A percentile compares a stretch with the other conserved stretches of the same genome.
Evolutionary conservation across 2,797 vertebrate species (phyloP).

Genomic region (Picus viridis): DNA sequence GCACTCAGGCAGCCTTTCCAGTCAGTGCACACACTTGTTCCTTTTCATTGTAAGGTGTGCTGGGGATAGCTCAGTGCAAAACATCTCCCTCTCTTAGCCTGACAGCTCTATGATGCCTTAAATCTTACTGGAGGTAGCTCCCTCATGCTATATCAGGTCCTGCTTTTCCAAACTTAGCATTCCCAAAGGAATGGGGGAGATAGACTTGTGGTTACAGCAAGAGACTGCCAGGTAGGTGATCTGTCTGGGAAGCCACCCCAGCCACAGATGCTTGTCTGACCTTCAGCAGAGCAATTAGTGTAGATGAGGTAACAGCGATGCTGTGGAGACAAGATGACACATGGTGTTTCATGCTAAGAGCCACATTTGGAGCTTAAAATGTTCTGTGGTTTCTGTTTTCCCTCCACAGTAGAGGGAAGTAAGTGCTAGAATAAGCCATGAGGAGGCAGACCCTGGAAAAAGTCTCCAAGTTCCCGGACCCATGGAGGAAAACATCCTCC

Average conservation of each 20-base stretch:
- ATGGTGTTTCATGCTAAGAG: neutral
- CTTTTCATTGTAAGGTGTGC: neutral
- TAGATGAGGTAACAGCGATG: neutral
- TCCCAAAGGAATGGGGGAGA: neutral
- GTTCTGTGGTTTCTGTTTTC: slow-evolving; percentile 10
- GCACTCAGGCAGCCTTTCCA: neutral
- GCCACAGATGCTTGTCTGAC: neutral
- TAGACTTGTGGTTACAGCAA: neutral
- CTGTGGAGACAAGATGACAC: neutral
- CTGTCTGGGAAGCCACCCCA: neutral
- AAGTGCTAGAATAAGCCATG: neutral
- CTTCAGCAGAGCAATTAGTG: neutral
- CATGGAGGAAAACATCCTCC: neutral
- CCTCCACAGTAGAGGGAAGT: neutral
- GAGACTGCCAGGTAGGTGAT: neutral
- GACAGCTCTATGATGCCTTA: fast-evolving
- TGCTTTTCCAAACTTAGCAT: neutral
- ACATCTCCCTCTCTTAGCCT: neutral
- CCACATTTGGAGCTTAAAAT: neutral
- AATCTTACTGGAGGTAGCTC: neutral
- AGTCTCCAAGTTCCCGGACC: neutral
- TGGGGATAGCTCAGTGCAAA: neutral
- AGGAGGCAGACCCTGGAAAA: neutral
- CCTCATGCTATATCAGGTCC: neutral
- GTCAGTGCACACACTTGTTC: neutral